These are phyloP conservation scores for Ichneumoninae sp. DNA, from an alignment of 2,888 invertebrate genomes.

Conservation along the genomic window DNA sequence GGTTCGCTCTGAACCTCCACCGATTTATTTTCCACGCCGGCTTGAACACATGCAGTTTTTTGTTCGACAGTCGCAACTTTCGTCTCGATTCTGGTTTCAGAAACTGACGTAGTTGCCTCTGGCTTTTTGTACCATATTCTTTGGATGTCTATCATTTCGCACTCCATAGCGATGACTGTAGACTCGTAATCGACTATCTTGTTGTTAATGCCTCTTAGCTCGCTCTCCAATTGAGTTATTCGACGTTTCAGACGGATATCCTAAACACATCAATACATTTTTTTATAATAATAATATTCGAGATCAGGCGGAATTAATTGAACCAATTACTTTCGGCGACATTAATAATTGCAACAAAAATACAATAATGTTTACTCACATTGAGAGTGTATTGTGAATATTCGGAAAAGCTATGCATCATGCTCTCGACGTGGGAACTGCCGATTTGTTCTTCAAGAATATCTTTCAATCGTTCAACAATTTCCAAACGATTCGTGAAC, in stretches of 20 bases:
- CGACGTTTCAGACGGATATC: conserved; percentile 77
- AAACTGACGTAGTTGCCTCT: conserved; percentile 55
- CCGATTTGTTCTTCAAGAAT: conserved; percentile 81
- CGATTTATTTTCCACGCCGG: conserved; percentile 63
- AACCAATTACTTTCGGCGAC: background rate
- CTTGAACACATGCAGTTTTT: conserved; percentile 69
- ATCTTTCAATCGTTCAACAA: conserved; percentile 79
- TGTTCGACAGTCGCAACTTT: conserved; percentile 58
- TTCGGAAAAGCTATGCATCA: conserved; percentile 78
- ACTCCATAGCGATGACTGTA: conserved; percentile 75
- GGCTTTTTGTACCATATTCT: conserved; percentile 73
- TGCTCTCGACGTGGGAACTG: conserved; percentile 73
- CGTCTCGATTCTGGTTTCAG: conserved; percentile 38
- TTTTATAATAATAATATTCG: background rate
- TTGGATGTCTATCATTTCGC: conserved; percentile 76
- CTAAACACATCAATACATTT: conserved; percentile 64
- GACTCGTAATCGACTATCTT: conserved; percentile 74
- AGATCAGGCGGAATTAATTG: background rate
- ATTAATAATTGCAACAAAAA: background rate
- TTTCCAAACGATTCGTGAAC: conserved; percentile 75
- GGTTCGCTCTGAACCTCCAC: conserved; percentile 71
- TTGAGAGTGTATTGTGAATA: conserved; percentile 76
- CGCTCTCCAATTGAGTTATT: conserved; percentile 77
- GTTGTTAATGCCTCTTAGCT: conserved; percentile 71
- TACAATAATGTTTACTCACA: conserved; percentile 67